phyloP scores from a whole-genome alignment of 2,113 vertebrate genomes.

The Bostrychus sinensis region DNA sequence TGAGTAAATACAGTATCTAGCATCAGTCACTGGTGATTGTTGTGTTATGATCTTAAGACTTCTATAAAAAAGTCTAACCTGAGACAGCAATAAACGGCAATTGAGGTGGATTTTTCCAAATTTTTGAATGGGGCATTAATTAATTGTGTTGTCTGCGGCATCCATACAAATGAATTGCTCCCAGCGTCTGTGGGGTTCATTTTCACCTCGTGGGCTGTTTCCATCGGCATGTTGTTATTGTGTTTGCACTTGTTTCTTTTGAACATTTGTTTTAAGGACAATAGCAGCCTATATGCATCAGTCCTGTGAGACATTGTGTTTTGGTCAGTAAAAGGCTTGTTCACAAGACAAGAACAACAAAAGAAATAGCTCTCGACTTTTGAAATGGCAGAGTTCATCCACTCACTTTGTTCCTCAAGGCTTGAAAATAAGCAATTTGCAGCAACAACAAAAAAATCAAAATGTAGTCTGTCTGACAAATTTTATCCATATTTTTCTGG shows the following conservation, averaged over 20 bases:
- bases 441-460: constrained; percentile 23
- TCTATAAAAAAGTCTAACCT: too few relatives aligned
- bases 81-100: constrained; percentile 20
- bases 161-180: constrained; percentile 13
- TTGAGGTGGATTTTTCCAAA: constrained; percentile 19
- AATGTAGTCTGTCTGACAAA: not conserved
- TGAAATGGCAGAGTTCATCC: constrained; percentile 33
- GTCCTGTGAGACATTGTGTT: constrained; percentile 36
- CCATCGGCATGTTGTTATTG: constrained; percentile 18
- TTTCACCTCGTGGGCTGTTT: constrained; percentile 16
- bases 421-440: constrained; percentile 60
- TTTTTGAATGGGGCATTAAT: constrained; percentile 22
- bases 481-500: constrained; percentile 3
- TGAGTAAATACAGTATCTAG: too few relatives aligned
- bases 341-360: constrained; percentile 5
- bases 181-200: constrained; percentile 16
- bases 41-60: too few relatives aligned
- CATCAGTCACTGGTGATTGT: too few relatives aligned
- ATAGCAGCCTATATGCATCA: constrained; percentile 30
- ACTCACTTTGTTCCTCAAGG: constrained; percentile 46
- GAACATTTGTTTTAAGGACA: constrained; percentile 37
- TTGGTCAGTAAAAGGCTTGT: constrained; percentile 51
- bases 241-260: constrained; percentile 29
- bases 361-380: constrained; percentile 39
- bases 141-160: constrained; percentile 16